Percentiles rank a stretch among this genome's conserved stretches.
Evolutionary conservation across 2,797 vertebrate genomes (phyloP).

Genomic region (Hydrocynus forskahlii): DNA sequence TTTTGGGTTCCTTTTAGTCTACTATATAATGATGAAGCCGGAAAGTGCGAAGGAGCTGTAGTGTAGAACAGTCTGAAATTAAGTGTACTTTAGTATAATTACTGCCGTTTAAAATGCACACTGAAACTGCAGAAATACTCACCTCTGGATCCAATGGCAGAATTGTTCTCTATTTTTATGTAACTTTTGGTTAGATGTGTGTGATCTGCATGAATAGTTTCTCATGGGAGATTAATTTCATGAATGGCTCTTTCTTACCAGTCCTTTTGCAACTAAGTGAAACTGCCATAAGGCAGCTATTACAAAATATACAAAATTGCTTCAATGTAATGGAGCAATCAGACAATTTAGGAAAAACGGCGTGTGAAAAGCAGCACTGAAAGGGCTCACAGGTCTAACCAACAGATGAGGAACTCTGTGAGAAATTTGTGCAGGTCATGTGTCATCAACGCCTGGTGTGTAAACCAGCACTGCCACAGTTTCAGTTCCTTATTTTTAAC

Average conservation of each 20-base stretch:
- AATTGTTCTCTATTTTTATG: no score
- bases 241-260: background rate
- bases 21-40: no score
- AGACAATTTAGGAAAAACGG: no score
- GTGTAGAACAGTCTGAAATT: no score
- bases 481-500: conserved; percentile 23
- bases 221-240: background rate
- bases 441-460: background rate
- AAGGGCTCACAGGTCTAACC: background rate
- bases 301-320: background rate
- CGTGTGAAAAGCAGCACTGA: background rate
- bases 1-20: no score
- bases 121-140: no score
- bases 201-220: no score
- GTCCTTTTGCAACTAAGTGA: background rate
- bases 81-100: no score
- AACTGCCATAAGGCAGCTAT: background rate
- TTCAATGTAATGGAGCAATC: background rate
- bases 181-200: no score
- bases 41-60: no score
- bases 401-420: background rate
- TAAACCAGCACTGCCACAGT: background rate
- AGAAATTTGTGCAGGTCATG: background rate
- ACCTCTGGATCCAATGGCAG: no score
- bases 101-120: no score